phyloP scores from a whole-genome alignment of 1,140 invertebrate species.

The Heterodera carotae region DNA sequence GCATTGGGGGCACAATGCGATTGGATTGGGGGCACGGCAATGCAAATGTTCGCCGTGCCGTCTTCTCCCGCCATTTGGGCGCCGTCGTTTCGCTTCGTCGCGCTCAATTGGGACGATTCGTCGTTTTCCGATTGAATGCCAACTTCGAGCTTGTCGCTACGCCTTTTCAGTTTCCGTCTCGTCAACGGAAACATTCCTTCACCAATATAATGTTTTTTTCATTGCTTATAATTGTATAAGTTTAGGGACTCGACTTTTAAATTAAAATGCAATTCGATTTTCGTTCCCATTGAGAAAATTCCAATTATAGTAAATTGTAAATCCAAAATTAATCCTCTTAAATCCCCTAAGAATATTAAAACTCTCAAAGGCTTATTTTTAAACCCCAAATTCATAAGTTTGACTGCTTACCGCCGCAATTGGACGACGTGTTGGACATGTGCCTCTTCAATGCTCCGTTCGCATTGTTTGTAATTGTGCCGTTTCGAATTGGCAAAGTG shows the following conservation, averaged over 20 bases:
- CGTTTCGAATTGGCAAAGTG: constrained; percentile 14
- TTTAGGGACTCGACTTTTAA: too few relatives aligned
- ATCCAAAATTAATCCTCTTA: too few relatives aligned
- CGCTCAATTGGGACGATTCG: neutral
- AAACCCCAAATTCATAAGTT: too few relatives aligned
- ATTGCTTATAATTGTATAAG: too few relatives aligned
- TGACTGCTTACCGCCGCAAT: neutral
- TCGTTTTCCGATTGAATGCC: neutral
- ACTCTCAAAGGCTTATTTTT: too few relatives aligned
- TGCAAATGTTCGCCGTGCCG: constrained; percentile 3
- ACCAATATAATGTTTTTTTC: too few relatives aligned
- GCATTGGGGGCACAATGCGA: too few relatives aligned
- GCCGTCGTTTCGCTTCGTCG: neutral
- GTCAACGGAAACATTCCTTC: neutral
- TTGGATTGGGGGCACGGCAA: neutral
- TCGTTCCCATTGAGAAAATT: too few relatives aligned
- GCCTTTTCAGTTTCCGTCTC: neutral
- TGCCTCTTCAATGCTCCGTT: constrained; percentile 5
- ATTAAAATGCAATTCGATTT: too few relatives aligned
- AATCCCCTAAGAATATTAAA: too few relatives aligned
- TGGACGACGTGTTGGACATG: constrained; percentile 21
- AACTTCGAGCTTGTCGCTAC: neutral
- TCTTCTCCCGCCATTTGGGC: neutral
- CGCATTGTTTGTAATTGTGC: neutral
- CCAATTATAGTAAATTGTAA: too few relatives aligned